Evolutionary conservation across 1,140 invertebrate genomes (phyloP), one percentile per base, ranked within the genome.

Genomic region (Vollenhovia emeryi): DNA sequence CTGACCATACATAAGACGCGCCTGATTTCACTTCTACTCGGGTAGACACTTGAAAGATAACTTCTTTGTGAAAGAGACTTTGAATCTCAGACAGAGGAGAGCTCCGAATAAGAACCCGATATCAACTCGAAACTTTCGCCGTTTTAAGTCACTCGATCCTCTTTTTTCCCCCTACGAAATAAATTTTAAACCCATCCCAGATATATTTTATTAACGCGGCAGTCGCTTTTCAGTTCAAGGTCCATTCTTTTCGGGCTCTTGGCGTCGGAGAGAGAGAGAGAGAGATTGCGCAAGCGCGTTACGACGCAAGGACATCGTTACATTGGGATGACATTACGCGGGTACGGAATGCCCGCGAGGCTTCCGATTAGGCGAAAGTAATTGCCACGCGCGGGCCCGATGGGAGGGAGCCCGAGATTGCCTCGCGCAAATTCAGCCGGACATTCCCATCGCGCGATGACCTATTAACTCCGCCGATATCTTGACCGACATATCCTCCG

Each of bases 291-390:
- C 66, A 85, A 85, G 45, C 62, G 24, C 13, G 52, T 18, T 50
- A 3, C 80, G 85, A 86, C 73, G 79, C 60, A 89, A 89, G 78
- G 68, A 60, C 43, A 30, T 15, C 8, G 43, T 84, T 64, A 57
- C 62, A 50, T 1, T 2, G n/a, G 2, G 55, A 84, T 50, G 78
- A 76, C 36, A 84, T 79, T 86, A 86, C 78, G 52, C 27, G 52
- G 30, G 6, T 48, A 40, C 24, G 9, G 64, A 64, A 76, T 59
- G 52, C 33, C 66, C 74, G 43, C 1, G 64, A 24, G 74, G 66
- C 78, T 84, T 74, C 69, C 84, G 84, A 88, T 85, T 85, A 80
- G 52, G 80, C 66, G 86, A 89, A 89, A 89, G 87, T 88, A 85
- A 87, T 87, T 50, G 27, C 69, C 24, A 78, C 45, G 50, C 33